Base-by-base conservation (phyloP, 2,888 invertebrate species). In the Macrophya alboannulata region DNA sequence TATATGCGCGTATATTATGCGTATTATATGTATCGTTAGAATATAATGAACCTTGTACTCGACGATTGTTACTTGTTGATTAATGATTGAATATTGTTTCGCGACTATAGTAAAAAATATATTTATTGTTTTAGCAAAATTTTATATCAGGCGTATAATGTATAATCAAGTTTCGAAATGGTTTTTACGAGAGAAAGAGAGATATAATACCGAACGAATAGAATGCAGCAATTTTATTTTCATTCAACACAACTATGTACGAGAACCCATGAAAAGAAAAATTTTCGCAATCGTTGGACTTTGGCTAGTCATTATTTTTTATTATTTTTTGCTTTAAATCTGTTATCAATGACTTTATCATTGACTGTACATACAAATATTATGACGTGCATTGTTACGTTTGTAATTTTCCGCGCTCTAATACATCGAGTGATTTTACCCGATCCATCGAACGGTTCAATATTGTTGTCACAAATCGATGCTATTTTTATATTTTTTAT, bases 31-130 rank as follows among this genome's bases (percentile, higher is more conserved):
- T n/a, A 8, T 55, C n/a, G 55, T 55, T n/a, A n/a, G 6, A 55
- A 55, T 55, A n/a, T n/a, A n/a, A 55, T n/a, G 55, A 55, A 55
- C 55, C n/a, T 55, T 55, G 55, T 55, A n/a, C 55, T 55, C n/a
- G 6, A 55, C 8, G 6, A n/a, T 55, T 55, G 10, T 12, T 48
- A 48, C 3, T 43, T 43, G 10, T 48, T 48, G 45, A 48, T 48
- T 48, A 48, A 48, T 12, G 12, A 48, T 48, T 48, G 45, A 12
- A 12, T n/a, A n/a, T 48, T 1, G n/a, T n/a, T 55, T n/a, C 6
- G 55, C n/a, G 51, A 51, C 51, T 17, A 51, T n/a, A n/a, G 17
- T 51, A 5, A 43, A 43, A 6, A 9, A 51, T n/a, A 17, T 55
- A 6, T n/a, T n/a, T n/a, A 55, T 55, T n/a, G 55, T 55, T 55